Evolutionary conservation across 2,888 invertebrate genomes (phyloP), one percentile per base, ranked within the genome.

Genomic region (Alsophila aescularia): DNA sequence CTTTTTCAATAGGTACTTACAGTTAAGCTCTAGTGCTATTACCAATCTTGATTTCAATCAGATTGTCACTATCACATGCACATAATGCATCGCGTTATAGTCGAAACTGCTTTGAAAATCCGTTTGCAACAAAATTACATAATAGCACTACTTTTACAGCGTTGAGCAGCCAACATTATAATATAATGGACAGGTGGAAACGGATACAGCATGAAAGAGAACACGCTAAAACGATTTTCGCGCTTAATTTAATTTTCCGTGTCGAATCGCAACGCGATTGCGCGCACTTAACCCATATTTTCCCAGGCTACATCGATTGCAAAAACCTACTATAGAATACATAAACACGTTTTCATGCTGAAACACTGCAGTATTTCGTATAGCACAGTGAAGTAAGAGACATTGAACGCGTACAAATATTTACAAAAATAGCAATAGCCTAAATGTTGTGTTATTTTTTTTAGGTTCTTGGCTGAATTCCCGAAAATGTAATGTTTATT

Each of bases 261-360:
- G 56, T 40, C 52, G 58, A 56, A 43, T 51, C 61, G 58, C 62
- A 70, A 66, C 64, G 72, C 75, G 73, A 71, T 72, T 77, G 78
- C 72, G 78, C 78, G 68, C 48, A 63, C 42, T 49, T 61, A 61
- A 57, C 41, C 56, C 37, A 45, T 48, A 49, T 53, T 43, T 66
- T 54, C 53, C 52, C 27, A 45, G 62, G 62, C 51, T 58, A 62
- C 63, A 75, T 75, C 68, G 73, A 74, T 73, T 73, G 62, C 41
- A 31, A 53, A 36, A 58, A 32, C 35, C 14, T 36, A 39, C 15
- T 12, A 24, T 35, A 43, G 14, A 21, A 49, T 21, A 43, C 35
- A 42, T 47, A 58, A 47, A 62, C 62, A 64, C 31, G 40, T 43
- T 51, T 55, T 43, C 29, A 49, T 31, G 15, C 34, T 50, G 37